Base-by-base conservation (phyloP, 2,888 invertebrate species). In the Limnephilus lunatus region DNA sequence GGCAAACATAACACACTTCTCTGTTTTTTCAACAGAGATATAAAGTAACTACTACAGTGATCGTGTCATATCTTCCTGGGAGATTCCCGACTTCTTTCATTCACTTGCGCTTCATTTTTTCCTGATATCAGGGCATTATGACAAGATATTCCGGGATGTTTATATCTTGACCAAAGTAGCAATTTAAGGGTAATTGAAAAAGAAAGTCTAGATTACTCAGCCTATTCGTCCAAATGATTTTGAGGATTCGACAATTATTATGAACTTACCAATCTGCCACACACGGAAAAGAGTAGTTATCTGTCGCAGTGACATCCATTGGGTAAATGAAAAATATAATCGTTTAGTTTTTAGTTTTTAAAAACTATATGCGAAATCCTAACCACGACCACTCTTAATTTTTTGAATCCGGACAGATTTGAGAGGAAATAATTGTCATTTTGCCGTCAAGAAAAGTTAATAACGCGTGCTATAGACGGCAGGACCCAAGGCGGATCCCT, bases 381-480 rank as follows among this genome's bases (percentile, higher is more conserved):
- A 12, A 44, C 25, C 25, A n/a, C n/a, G 3, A 86, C 86, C 3
- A 30, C 86, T 39, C 44, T 14, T 44, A 44, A 44, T 86, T 86
- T 85, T 86, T 86, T 44, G 44, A 48, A 86, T 14, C 25, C 86
- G 48, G 48, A n/a, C n/a, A 86, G 30, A 30, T 44, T 44, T 86
- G 44, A 86, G 86, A 30, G 86, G 86, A 86, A 86, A 86, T 86
- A 86, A 86, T 86, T 48, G 86, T 86, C 86, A 86, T 86, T 86
- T 86, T 86, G 48, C 30, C 86, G 30, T 35, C 44, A 86, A 48
- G 86, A 86, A 86, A 86, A 86, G 86, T 86, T 86, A 86, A 86
- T 86, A 86, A 86, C 39, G 86, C 86, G 48, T 86, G 86, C 39
- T 86, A 14, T 44, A 44, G 68, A 35, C 83, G 5, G 83, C 83